These are phyloP conservation scores for Dendrocincla fuliginosa DNA, from an alignment of 2,797 vertebrate genomes.

Conservation along the genomic window DNA sequence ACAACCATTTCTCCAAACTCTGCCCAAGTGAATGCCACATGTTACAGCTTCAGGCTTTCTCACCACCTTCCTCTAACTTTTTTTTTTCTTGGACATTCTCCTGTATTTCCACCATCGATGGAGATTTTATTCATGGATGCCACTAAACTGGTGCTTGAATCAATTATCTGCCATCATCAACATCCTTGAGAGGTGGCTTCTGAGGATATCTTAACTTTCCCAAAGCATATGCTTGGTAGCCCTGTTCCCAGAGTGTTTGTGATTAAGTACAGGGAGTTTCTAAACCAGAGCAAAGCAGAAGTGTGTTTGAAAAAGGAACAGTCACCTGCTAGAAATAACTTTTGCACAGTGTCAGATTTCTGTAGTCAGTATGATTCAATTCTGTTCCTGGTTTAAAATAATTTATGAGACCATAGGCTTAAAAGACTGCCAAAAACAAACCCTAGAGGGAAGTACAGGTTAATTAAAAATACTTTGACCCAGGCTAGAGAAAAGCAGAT, in stretches of 20 bases:
- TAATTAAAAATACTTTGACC: not conserved
- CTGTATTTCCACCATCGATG: not conserved
- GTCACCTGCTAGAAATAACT: conserved; percentile 19
- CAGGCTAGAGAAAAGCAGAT: not conserved
- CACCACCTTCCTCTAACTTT: not conserved
- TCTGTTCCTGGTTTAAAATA: not conserved
- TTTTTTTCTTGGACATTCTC: not conserved
- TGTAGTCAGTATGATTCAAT: not conserved
- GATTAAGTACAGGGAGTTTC: not conserved
- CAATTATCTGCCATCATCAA: not conserved
- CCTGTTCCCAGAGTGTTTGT: not conserved
- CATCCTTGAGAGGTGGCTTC: not conserved
- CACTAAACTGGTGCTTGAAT: not conserved
- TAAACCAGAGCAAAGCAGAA: not conserved
- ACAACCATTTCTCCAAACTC: not conserved
- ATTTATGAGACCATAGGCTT: not conserved
- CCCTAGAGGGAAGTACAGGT: not conserved
- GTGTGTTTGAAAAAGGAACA: not conserved
- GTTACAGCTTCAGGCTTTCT: not conserved
- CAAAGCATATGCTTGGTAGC: not conserved
- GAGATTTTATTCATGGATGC: not conserved
- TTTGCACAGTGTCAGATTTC: not conserved
- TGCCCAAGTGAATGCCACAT: not conserved
- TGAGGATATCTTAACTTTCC: not conserved
- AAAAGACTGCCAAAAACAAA: not conserved